Conservation (phyloP, 2,888 invertebrate species). For the Byasa hedistus region DNA sequence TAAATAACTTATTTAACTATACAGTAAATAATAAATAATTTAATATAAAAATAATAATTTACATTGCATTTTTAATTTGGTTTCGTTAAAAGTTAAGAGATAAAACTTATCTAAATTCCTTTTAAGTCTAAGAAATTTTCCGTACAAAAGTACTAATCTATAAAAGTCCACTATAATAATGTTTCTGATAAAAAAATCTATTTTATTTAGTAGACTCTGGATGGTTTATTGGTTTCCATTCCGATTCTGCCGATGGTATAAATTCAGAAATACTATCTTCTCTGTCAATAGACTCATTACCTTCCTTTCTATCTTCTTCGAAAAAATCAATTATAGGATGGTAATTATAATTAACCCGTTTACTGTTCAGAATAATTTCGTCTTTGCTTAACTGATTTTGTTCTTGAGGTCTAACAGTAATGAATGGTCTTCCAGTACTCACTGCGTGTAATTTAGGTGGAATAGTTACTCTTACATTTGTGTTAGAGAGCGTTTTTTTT, state of each 20-base stretch:
- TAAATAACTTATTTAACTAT: slow-evolving; percentile 18
- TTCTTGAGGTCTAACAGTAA: slow-evolving; percentile 43
- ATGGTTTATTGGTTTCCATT: slow-evolving; percentile 75
- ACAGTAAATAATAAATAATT: slow-evolving; percentile 32
- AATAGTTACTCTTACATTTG: slow-evolving; percentile 54
- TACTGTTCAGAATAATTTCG: slow-evolving; percentile 51
- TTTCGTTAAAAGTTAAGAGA: slow-evolving; percentile 45
- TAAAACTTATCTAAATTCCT: neutral
- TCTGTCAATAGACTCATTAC: slow-evolving; percentile 62
- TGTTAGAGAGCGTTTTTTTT: slow-evolving; percentile 45
- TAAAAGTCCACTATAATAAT: neutral
- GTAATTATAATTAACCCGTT: slow-evolving; percentile 88
- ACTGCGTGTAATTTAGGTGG: slow-evolving; percentile 61
- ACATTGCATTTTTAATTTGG: slow-evolving; percentile 68
- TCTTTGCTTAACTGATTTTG: slow-evolving; percentile 45
- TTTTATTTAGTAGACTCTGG: slow-evolving; percentile 45
- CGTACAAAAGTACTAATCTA: neutral
- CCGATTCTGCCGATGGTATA: slow-evolving; percentile 57
- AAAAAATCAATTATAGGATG: slow-evolving; percentile 92
- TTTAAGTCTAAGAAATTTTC: neutral
- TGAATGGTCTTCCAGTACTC: slow-evolving; percentile 48
- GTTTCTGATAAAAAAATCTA: slow-evolving; percentile 21
- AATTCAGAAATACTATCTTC: slow-evolving; percentile 58
- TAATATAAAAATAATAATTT: slow-evolving; percentile 41
- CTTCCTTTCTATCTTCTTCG: slow-evolving; percentile 65